A percentile compares a stretch with the other conserved stretches of the same genome.
phyloP scores from a whole-genome alignment of 30 jellyfish, hydroid and myxozoan species.

The Hydractinia echinata region DNA sequence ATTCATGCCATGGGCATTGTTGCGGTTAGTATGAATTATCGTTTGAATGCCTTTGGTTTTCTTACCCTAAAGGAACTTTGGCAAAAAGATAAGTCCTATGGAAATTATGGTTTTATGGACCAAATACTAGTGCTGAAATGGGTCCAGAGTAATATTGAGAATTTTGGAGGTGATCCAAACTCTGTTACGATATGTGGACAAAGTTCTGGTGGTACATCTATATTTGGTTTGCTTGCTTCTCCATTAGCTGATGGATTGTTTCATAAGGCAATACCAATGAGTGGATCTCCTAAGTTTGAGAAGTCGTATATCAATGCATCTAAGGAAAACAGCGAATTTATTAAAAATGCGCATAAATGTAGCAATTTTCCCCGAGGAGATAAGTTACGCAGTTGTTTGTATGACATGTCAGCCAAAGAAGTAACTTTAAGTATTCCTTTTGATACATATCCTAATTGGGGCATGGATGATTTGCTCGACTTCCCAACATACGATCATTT shows the following conservation, averaged over 20 bases:
- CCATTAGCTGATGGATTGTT: slow-evolving; percentile 57
- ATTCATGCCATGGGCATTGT: slow-evolving; percentile 43
- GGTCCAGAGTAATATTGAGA: slow-evolving; percentile 48
- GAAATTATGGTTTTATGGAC: slow-evolving; percentile 78
- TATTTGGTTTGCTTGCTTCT: slow-evolving; percentile 36
- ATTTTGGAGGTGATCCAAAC: slow-evolving; percentile 71
- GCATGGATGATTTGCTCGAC: slow-evolving; percentile 12
- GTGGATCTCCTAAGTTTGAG: slow-evolving; percentile 47
- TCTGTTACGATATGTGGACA: slow-evolving; percentile 57
- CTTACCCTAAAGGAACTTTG: slow-evolving; percentile 30
- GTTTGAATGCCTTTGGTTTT: slow-evolving; percentile 68
- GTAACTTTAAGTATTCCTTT: slow-evolving; percentile 34
- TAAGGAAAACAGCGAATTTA: background rate
- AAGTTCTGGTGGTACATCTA: slow-evolving; percentile 65
- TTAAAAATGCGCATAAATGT: slow-evolving; percentile 30
- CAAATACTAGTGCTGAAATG: slow-evolving; percentile 65
- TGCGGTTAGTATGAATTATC: slow-evolving; percentile 55
- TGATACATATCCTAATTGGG: slow-evolving; percentile 46
- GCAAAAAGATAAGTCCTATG: slow-evolving; percentile 28
- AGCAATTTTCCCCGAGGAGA: background rate
- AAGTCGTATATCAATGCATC: slow-evolving; percentile 18
- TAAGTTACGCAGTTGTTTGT: slow-evolving; percentile 32
- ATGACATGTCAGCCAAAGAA: slow-evolving; percentile 34
- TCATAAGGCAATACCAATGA: slow-evolving; percentile 48
- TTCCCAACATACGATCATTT: slow-evolving; percentile 44